These are phyloP conservation scores for Gallirallus australis DNA, from an alignment of 2,797 vertebrate genomes.

Conservation along the genomic window DNA sequence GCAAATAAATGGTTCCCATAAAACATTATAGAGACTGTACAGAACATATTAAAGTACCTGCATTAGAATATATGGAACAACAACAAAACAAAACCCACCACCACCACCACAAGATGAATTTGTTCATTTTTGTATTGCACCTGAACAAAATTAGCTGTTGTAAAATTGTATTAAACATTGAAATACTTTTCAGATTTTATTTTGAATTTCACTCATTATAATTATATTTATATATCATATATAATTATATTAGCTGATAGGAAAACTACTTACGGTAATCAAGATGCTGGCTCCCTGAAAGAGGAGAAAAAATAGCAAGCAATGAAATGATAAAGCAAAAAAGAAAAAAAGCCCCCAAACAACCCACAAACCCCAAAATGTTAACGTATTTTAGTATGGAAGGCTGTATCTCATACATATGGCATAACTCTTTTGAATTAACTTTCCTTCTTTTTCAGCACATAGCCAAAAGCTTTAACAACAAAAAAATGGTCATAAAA, in stretches of 20 bases:
- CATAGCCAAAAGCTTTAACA: neutral
- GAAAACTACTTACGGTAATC: slow-evolving; percentile 71
- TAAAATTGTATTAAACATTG: slow-evolving; percentile 56
- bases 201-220: slow-evolving; percentile 60
- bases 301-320: slow-evolving; percentile 26
- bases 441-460: neutral
- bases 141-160: slow-evolving; percentile 42
- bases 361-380: neutral
- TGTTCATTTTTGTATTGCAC: slow-evolving; percentile 34
- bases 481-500: neutral
- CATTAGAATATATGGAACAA: slow-evolving; percentile 32
- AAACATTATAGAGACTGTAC: slow-evolving; percentile 23
- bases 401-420: neutral
- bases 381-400: neutral
- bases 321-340: slow-evolving; percentile 35
- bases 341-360: neutral
- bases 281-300: slow-evolving; percentile 63
- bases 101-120: neutral
- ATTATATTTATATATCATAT: slow-evolving; percentile 18
- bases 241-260: slow-evolving; percentile 47
- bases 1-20: slow-evolving; percentile 50
- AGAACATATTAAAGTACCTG: neutral
- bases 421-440: slow-evolving; percentile 33
- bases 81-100: neutral
- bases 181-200: slow-evolving; percentile 26